Percentiles rank a stretch among this genome's conserved stretches.
Conservation (phyloP, 2,888 invertebrate genomes). For the Stenichneumon culpator region DNA sequence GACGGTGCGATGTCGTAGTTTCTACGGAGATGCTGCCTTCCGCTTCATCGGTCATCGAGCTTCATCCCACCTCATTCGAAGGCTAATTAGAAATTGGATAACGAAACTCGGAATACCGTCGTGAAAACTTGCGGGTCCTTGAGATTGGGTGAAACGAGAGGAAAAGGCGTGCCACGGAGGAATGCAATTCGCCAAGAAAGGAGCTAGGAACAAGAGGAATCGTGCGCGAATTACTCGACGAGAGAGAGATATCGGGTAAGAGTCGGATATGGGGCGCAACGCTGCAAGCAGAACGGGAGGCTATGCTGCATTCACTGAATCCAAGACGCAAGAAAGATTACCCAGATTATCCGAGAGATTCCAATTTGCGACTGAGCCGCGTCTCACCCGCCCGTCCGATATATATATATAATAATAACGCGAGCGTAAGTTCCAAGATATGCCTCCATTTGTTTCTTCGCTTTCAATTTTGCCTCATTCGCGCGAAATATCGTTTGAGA, state of each 20-base stretch:
- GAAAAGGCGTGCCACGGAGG: conserved; percentile 5
- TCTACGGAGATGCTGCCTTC: background rate
- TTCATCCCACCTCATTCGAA: background rate
- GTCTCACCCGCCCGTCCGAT: conserved; percentile 31
- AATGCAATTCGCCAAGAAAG: conserved; percentile 41
- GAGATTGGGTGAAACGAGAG: conserved; percentile 4
- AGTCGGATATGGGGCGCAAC: conserved; percentile 23
- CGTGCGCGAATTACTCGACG: conserved; percentile 4
- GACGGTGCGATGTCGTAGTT: background rate
- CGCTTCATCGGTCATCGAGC: background rate
- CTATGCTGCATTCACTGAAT: conserved; percentile 34
- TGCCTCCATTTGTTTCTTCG: conserved; percentile 57
- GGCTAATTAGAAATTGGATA: conserved; percentile 21
- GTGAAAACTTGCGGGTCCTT: background rate
- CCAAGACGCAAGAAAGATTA: conserved; percentile 66
- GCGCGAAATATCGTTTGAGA: conserved; percentile 35
- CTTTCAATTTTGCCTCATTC: conserved; percentile 63
- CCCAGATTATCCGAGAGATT: conserved; percentile 66
- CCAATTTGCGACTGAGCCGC: conserved; percentile 63
- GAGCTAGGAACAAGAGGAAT: conserved; percentile 15
- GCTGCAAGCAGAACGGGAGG: background rate
- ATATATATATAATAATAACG: conserved; percentile 35
- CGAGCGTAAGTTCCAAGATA: conserved; percentile 43
- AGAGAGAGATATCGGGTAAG: background rate
- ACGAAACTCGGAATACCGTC: conserved; percentile 11